Evolutionary conservation across 2,888 invertebrate species (phyloP), one percentile per base, ranked within the genome.

Genomic region (Syrphus vitripennis): DNA sequence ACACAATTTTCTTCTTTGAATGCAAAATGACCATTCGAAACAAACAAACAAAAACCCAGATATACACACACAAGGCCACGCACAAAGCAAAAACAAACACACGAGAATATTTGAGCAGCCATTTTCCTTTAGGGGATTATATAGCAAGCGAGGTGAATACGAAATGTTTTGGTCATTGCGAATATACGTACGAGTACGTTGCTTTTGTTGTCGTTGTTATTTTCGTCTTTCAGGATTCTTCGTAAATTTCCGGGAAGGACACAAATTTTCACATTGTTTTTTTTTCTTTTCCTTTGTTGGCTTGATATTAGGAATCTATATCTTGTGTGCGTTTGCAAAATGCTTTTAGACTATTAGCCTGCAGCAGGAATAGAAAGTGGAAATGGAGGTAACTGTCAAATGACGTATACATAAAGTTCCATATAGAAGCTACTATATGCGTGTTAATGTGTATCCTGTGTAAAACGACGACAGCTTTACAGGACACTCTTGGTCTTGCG

Each of bases 211-310:
- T 50, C 34, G 75, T 76, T 14, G 24, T 50, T 45, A 65, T 76
- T 37, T 61, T 63, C 61, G n/a, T 70, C 69, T 63, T 70, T 40
- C 24, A 37, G 53, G 29, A 37, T 31, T 78, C 61, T 69, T 63
- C 24, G 40, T 50, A 61, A 29, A 21, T 69, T 74, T 78, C 83
- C 69, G 78, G 71, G 42, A 78, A 72, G 69, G 57, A 72, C 65
- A 31, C 55, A 72, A 72, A 19, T 61, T 16, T 40, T 48, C 16
- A 42, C 31, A 57, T 21, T 72, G 53, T 57, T n/a, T n/a, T n/a
- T n/a, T n/a, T n/a, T n/a, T n/a, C n/a, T n/a, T n/a, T n/a, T n/a
- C n/a, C n/a, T 76, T 74, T 14, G 72, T 65, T 74, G 12, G 9
- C 29, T 45, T 7, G n/a, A n/a, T n/a, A n/a, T n/a, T n/a, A n/a